Evolutionary conservation across 2,797 vertebrate species (phyloP), one percentile per base, ranked within the genome.

Genomic region (Apodemus agrarius): DNA sequence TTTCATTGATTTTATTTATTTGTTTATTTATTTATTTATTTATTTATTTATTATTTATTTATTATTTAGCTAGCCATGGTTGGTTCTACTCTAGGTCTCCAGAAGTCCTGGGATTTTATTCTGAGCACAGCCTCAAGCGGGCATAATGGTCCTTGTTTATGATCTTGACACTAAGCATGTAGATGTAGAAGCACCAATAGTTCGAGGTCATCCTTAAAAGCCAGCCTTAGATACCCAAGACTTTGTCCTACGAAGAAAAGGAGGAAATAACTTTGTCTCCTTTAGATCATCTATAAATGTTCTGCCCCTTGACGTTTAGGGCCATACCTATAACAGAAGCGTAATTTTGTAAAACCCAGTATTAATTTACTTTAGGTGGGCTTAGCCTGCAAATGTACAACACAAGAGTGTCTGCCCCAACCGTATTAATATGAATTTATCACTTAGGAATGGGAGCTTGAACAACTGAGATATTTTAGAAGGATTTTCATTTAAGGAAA

Each of bases 401-500:
- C 63, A 21, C 54, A 89, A 34, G 57, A 94, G 91, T 61, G 65
- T 59, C 91, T 95, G n/a, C 74, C 91, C 88, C 75, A 49, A 95
- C 89, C 87, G 43, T 76, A 84, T 16, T n/a, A 72, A 80, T 22
- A 80, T 34, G 57, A 95, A 90, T 80, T 87, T 54, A 84, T 83
- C 43, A 69, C 43, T 88, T 90, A 52, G 69, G 34, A 88, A 29
- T 84, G n/a, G 26, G 67, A 82, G 40, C 29, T 34, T 19, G 93
- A 96, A 52, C 52, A 67, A 93, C 65, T 54, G 63, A 93, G 63
- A 81, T 14, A 79, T 80, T 95, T 91, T 63, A 74, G 69, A 93
- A 86, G 40, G 57, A 94, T 86, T 84, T 96, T 92, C 65, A 86
- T 83, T 93, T 92, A 90, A 72, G 84, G 57, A 93, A 83, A 43